phyloP scores from a whole-genome alignment of 2,113 vertebrate species.

The Halichoerus grypus region DNA sequence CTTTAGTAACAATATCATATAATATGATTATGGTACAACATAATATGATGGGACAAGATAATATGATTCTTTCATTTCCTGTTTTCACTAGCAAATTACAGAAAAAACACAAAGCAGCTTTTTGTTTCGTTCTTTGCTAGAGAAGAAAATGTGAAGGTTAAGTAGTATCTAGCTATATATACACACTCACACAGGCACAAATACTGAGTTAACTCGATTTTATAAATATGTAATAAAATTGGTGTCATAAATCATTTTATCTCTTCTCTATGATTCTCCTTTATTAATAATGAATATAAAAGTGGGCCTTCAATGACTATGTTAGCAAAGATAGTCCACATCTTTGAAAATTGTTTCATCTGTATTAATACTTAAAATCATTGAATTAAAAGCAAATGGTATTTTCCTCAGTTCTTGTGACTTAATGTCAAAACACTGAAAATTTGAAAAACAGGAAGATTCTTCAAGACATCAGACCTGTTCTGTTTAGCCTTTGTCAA shows the following conservation, averaged over 20 bases:
- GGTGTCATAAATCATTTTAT: background rate
- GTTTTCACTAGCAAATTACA: slow-evolving; percentile 18
- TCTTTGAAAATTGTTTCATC: slow-evolving; percentile 2
- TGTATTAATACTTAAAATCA: slow-evolving; percentile 15
- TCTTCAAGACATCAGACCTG: background rate
- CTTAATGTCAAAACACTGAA: background rate
- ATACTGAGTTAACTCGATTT: background rate
- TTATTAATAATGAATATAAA: slow-evolving; percentile 43
- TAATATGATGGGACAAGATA: slow-evolving; percentile 24
- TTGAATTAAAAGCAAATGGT: background rate
- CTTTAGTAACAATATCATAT: slow-evolving; percentile 55
- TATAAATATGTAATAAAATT: background rate
- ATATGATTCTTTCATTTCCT: slow-evolving; percentile 23
- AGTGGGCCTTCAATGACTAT: background rate
- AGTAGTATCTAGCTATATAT: background rate
- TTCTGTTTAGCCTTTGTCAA: background rate
- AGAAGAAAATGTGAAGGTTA: slow-evolving; percentile 15
- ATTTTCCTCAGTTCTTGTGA: slow-evolving; percentile 1
- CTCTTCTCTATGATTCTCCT: background rate
- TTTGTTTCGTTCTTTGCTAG: slow-evolving; percentile 29
- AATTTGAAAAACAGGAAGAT: background rate
- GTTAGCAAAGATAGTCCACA: background rate
- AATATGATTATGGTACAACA: slow-evolving; percentile 18
- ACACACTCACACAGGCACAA: background rate
- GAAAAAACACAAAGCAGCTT: background rate